Evolutionary conservation across 2,113 vertebrate genomes (phyloP).

Genomic region (Myotis yumanensis): DNA sequence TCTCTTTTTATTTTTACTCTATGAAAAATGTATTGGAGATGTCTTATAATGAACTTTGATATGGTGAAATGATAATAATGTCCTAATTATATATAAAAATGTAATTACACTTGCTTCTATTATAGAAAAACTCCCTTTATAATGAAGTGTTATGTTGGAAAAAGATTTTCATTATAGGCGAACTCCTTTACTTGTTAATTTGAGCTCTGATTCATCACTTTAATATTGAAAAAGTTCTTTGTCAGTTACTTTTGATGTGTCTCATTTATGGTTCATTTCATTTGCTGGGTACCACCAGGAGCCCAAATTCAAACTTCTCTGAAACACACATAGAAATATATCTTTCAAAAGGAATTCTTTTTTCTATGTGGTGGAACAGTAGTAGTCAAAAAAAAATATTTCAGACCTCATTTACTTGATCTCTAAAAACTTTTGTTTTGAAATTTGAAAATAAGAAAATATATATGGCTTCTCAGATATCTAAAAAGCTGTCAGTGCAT

Average conservation of each 20-base stretch:
- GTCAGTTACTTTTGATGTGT: constrained; percentile 90
- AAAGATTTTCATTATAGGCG: constrained; percentile 88
- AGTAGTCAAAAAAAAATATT: constrained; percentile 56
- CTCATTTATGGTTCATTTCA: constrained; percentile 87
- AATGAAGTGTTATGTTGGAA: constrained; percentile 90
- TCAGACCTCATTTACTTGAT: constrained; percentile 54
- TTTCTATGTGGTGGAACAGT: constrained; percentile 64
- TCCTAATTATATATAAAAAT: constrained; percentile 92
- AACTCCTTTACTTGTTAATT: constrained; percentile 89
- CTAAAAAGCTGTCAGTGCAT: not conserved
- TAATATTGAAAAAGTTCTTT: constrained; percentile 87
- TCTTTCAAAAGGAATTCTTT: constrained; percentile 75
- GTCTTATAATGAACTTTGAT: constrained; percentile 92
- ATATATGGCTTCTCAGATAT: not conserved
- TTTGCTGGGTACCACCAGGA: constrained; percentile 84
- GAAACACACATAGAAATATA: constrained; percentile 83
- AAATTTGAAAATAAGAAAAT: constrained; percentile 30
- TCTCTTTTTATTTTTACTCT: constrained; percentile 89
- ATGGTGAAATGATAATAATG: constrained; percentile 92
- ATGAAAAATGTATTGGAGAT: constrained; percentile 89
- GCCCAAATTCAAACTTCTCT: constrained; percentile 86
- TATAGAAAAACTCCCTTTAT: constrained; percentile 89
- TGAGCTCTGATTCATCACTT: constrained; percentile 87
- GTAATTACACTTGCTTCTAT: constrained; percentile 91
- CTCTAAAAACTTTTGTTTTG: constrained; percentile 63